A percentile compares a stretch with the other conserved stretches of the same genome.
These are phyloP conservation scores for Empis stercorea DNA, from an alignment of 2,888 invertebrate genomes.

Conservation along the genomic window DNA sequence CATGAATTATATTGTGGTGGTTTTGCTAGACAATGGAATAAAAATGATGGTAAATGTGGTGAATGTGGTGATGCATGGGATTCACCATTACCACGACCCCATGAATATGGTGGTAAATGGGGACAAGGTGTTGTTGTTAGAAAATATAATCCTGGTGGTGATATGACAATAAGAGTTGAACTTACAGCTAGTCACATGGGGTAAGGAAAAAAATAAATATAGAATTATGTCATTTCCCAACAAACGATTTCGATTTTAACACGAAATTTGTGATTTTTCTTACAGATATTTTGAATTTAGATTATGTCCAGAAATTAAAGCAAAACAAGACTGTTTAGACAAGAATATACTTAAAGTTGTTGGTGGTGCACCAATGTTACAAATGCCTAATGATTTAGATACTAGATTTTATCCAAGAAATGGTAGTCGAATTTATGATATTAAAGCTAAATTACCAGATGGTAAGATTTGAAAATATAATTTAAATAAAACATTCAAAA, in stretches of 20 bases:
- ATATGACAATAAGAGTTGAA: constrained; percentile 63
- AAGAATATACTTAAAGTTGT: constrained; percentile 48
- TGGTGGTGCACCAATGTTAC: constrained; percentile 32
- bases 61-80: constrained; percentile 82
- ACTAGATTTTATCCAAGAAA: constrained; percentile 60
- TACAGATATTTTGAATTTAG: constrained; percentile 65
- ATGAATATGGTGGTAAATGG: constrained; percentile 74
- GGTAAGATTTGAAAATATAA: not conserved
- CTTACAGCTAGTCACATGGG: constrained; percentile 81
- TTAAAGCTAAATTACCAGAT: constrained; percentile 48
- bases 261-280: too few relatives aligned
- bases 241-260: too few relatives aligned
- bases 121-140: constrained; percentile 70
- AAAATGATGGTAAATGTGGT: constrained; percentile 73
- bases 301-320: constrained; percentile 59
- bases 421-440: constrained; percentile 68
- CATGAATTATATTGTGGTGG: constrained; percentile 82
- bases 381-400: constrained; percentile 38
- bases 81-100: constrained; percentile 51
- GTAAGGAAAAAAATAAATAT: too few relatives aligned
- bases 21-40: constrained; percentile 68
- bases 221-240: too few relatives aligned
- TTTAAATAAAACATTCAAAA: not conserved
- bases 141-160: constrained; percentile 53
- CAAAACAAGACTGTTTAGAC: constrained; percentile 67